Evolutionary conservation across 2,113 vertebrate species (phyloP).

Genomic region (Acanthisitta chloris): DNA sequence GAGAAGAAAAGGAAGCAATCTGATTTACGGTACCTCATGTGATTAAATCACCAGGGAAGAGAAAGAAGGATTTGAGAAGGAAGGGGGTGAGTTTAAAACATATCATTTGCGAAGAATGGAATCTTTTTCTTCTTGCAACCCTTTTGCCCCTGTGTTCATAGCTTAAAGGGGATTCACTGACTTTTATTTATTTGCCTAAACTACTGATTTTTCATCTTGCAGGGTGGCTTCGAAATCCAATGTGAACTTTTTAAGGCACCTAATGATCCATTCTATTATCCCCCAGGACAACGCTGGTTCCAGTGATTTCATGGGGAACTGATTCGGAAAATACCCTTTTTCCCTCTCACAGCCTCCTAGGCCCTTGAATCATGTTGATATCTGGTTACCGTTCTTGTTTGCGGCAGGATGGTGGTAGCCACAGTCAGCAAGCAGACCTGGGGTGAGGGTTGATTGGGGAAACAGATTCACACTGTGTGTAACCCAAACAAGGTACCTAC

Average conservation of each 20-base stretch:
- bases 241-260: conserved; percentile 58
- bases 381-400: conserved; percentile 36
- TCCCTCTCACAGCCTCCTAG: conserved; percentile 3
- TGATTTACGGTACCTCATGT: conserved; percentile 49
- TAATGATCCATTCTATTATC: conserved; percentile 59
- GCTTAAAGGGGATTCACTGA: conserved; percentile 35
- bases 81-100: background rate
- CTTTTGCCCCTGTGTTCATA: background rate
- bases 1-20: conserved; percentile 33
- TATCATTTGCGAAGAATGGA: background rate
- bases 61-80: background rate
- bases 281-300: conserved; percentile 46
- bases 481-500: background rate
- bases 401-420: background rate
- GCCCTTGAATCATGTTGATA: conserved; percentile 15
- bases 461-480: background rate
- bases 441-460: background rate
- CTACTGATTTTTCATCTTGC: conserved; percentile 16
- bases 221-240: conserved; percentile 59
- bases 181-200: conserved; percentile 55
- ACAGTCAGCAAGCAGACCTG: background rate
- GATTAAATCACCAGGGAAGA: conserved; percentile 65
- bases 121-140: background rate
- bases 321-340: conserved; percentile 58
- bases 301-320: conserved; percentile 62